Evolutionary conservation across 2,888 invertebrate genomes (phyloP).

Genomic region (Drosophila prolongata): DNA sequence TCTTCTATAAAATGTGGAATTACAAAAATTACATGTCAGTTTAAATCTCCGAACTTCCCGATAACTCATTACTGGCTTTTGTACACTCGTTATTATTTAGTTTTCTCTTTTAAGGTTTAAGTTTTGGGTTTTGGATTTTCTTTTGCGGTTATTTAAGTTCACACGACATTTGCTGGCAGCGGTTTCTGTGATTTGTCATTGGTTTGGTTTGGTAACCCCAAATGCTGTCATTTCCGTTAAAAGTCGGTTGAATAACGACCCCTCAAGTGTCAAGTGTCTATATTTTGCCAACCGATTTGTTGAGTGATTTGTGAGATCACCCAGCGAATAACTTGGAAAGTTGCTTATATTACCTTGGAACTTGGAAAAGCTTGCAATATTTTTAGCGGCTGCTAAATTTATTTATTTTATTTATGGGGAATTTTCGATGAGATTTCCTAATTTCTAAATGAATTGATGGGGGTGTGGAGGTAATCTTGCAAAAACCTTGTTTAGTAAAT

Average conservation of each 20-base stretch:
- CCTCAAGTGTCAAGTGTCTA: conserved; percentile 33
- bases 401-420: not conserved
- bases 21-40: conserved; percentile 23
- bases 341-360: not conserved
- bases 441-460: not conserved
- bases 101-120: conserved; percentile 22
- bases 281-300: conserved; percentile 22
- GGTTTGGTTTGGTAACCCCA: conserved; percentile 51
- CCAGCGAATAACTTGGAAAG: conserved; percentile 7
- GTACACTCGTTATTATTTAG: conserved; percentile 16
- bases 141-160: conserved; percentile 49
- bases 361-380: not conserved
- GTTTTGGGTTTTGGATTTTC: not conserved
- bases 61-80: conserved; percentile 34
- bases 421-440: conserved; percentile 1
- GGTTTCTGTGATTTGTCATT: conserved; percentile 46
- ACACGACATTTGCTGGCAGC: conserved; percentile 61
- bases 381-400: not conserved
- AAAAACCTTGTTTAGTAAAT: too few species aligned
- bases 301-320: conserved; percentile 23
- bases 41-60: conserved; percentile 11
- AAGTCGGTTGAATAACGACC: conserved; percentile 56
- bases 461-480: too few species aligned
- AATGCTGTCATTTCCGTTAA: conserved; percentile 69
- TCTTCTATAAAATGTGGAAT: conserved; percentile 46